Conservation (phyloP, 2,797 vertebrate species). For the Hydrophis major region DNA sequence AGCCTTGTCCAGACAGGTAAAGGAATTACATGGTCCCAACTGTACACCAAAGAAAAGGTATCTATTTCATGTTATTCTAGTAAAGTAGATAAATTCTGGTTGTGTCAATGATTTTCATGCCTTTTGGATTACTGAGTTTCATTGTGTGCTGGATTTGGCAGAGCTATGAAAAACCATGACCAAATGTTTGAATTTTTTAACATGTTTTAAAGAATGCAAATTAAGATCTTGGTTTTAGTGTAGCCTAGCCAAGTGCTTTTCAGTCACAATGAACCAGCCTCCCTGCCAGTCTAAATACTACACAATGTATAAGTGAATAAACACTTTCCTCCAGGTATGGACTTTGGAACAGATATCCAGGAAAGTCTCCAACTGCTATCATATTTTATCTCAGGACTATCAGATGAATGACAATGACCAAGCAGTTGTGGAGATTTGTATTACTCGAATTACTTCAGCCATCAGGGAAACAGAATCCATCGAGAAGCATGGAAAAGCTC, state of each 20-base stretch:
- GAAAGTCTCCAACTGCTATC: not conserved
- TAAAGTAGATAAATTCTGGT: not conserved
- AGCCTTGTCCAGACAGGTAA: not conserved
- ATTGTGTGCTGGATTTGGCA: not conserved
- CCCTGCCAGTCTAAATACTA: not conserved
- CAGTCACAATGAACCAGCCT: not conserved
- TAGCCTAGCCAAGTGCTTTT: not conserved
- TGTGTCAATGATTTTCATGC: not conserved
- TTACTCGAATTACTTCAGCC: constrained; percentile 92
- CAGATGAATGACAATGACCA: constrained; percentile 93
- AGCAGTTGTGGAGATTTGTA: constrained; percentile 95
- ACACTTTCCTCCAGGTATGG: not conserved
- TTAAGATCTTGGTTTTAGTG: not conserved
- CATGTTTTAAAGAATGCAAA: not conserved
- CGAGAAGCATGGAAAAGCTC: constrained; percentile 82
- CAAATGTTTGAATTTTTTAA: not conserved
- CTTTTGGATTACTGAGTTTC: not conserved
- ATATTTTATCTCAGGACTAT: constrained; percentile 80
- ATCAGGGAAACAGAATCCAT: constrained; percentile 89
- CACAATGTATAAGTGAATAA: not conserved
- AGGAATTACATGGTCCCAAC: not conserved
- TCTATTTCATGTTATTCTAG: not conserved
- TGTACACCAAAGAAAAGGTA: not conserved
- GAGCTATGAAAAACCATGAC: not conserved
- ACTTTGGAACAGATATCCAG: not conserved